Evolutionary conservation across 1,140 invertebrate genomes (phyloP).

Genomic region (Daktulosphaira vitifoliae): DNA sequence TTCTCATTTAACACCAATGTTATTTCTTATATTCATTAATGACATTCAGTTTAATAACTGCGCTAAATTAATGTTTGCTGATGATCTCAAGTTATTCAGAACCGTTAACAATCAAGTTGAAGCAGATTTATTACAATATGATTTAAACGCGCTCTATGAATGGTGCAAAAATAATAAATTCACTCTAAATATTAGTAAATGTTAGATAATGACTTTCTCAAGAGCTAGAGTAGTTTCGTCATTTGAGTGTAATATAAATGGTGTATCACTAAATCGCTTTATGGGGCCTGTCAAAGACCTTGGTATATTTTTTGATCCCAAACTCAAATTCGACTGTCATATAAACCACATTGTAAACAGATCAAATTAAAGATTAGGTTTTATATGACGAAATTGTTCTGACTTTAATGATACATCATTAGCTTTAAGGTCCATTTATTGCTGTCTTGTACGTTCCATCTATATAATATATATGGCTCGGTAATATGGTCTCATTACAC

Average conservation of each 20-base stretch:
- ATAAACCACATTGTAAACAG: not conserved
- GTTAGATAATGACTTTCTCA: not conserved
- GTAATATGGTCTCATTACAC: not conserved
- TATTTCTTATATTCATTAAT: slow-evolving; percentile 1
- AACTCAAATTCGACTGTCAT: slow-evolving; percentile 4
- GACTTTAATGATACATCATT: not conserved
- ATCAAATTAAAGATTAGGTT: not conserved
- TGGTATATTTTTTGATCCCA: not conserved
- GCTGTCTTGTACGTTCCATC: not conserved
- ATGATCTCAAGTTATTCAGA: slow-evolving; percentile 4
- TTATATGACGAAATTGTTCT: not conserved
- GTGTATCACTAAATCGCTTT: not conserved
- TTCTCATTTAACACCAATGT: not conserved
- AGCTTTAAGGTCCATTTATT: not conserved
- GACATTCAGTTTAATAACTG: slow-evolving; percentile 1
- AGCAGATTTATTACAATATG: not conserved
- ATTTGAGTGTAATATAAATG: not conserved
- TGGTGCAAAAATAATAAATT: not conserved
- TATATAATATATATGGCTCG: not conserved
- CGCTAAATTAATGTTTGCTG: not conserved
- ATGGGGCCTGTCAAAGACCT: not conserved
- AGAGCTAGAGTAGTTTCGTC: not conserved
- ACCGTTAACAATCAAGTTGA: not conserved
- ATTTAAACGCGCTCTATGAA: not conserved
- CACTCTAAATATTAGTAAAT: not conserved